Evolutionary conservation across 2,888 invertebrate species (phyloP).

Genomic region (Lasius fuliginosus): DNA sequence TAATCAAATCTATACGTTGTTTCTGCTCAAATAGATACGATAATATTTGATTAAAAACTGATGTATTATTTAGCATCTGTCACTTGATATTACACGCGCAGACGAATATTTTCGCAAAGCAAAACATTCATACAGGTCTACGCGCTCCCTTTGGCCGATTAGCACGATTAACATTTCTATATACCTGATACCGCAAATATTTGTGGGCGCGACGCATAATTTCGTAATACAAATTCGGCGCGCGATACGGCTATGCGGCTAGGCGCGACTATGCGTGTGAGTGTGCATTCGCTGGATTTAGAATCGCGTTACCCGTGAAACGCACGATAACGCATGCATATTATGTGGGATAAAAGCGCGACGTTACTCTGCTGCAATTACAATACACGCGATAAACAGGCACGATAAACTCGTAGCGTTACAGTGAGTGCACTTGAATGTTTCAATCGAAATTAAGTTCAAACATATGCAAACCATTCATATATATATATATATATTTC

Average conservation of each 20-base stretch:
- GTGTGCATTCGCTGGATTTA: conserved; percentile 46
- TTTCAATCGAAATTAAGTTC: conserved; percentile 4
- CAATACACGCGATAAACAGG: conserved; percentile 39
- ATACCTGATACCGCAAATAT: conserved; percentile 45
- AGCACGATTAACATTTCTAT: conserved; percentile 48
- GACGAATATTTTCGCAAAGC: not conserved
- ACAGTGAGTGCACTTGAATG: not conserved
- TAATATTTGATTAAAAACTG: not conserved
- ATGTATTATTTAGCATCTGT: not conserved
- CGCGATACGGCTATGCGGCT: conserved; percentile 10
- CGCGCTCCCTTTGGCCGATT: conserved; percentile 16
- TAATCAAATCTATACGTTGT: not conserved
- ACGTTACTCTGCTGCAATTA: conserved; percentile 19
- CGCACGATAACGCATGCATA: conserved; percentile 44
- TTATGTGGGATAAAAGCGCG: conserved; percentile 50
- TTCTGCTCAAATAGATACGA: not conserved
- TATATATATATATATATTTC: not conserved
- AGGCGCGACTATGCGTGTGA: conserved; percentile 28
- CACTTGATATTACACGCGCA: not conserved
- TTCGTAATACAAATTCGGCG: conserved; percentile 50
- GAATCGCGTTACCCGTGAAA: conserved; percentile 47
- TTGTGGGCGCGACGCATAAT: conserved; percentile 38
- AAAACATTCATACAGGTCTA: not conserved
- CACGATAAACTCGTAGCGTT: conserved; percentile 26
- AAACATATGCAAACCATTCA: not conserved